These are phyloP conservation scores for Cottoperca gobio DNA, from an alignment of 2,797 vertebrate species.

Conservation along the genomic window DNA sequence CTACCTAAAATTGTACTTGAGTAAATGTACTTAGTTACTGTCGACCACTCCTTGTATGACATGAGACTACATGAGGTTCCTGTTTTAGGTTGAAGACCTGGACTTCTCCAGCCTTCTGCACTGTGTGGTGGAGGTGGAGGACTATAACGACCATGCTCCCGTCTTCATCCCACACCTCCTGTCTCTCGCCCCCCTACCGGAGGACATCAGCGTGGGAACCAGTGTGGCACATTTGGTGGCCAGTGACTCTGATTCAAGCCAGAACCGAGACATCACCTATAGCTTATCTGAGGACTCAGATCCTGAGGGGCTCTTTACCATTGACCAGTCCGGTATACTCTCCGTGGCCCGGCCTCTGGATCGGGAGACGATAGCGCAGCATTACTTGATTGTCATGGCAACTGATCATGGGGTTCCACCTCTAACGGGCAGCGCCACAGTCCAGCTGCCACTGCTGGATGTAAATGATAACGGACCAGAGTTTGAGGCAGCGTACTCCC, in stretches of 20 bases:
- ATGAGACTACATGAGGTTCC: not conserved
- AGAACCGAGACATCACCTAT: conserved; percentile 88
- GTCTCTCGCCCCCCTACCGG: conserved; percentile 84
- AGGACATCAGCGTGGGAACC: conserved; percentile 86
- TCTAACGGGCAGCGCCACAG: conserved; percentile 86
- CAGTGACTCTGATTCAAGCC: conserved; percentile 89
- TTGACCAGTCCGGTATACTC: conserved; percentile 86
- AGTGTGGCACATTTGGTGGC: conserved; percentile 86
- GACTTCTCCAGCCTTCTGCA: conserved; percentile 89
- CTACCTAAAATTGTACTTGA: too few species aligned
- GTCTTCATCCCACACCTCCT: conserved; percentile 89
- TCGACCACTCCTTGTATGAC: not conserved
- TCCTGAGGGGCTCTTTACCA: conserved; percentile 83
- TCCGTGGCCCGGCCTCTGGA: conserved; percentile 86
- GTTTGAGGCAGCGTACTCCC: conserved; percentile 87
- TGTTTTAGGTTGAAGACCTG: conserved; percentile 86
- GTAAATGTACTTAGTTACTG: too few species aligned
- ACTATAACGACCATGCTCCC: conserved; percentile 91
- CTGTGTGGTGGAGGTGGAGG: conserved; percentile 90
- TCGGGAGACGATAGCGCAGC: conserved; percentile 83
- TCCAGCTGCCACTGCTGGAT: conserved; percentile 88
- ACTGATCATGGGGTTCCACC: conserved; percentile 87
- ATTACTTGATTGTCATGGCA: conserved; percentile 87
- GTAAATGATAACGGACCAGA: conserved; percentile 91
- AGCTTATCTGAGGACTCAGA: conserved; percentile 87